Evolutionary conservation across 2,888 invertebrate genomes (phyloP).

Genomic region (Exocentrus adspersus): DNA sequence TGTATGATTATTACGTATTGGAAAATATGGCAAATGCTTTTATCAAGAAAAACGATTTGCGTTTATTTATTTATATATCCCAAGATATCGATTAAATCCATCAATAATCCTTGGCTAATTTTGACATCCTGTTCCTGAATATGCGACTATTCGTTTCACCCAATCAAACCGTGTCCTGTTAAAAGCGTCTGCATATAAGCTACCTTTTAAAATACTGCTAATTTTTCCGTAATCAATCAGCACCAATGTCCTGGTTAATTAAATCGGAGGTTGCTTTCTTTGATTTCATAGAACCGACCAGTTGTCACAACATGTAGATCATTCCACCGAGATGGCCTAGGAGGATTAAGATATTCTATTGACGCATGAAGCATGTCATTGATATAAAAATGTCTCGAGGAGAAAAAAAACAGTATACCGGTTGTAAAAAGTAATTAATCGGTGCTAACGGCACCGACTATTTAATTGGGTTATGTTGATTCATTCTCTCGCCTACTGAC

Average conservation of each 20-base stretch:
- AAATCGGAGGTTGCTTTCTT: conserved; percentile 16
- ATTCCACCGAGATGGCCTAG: conserved; percentile 30
- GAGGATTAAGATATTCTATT: conserved; percentile 10
- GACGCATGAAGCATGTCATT: conserved; percentile 20
- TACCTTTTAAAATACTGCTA: conserved; percentile 25
- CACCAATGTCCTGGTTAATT: conserved; percentile 35
- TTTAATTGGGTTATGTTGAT: too few species aligned
- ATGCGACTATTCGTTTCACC: conserved; percentile 11
- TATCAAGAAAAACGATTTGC: conserved; percentile 7
- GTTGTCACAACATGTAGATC: conserved; percentile 15
- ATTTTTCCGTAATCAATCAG: conserved; percentile 36
- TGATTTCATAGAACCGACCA: conserved; percentile 6
- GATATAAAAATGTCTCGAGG: conserved; percentile 5
- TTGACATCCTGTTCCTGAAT: conserved; percentile 33
- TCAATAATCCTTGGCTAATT: conserved; percentile 29
- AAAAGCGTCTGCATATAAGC: background rate
- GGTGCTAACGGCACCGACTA: too few species aligned
- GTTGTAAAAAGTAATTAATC: too few species aligned
- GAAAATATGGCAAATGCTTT: background rate
- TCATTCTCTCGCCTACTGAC: too few species aligned
- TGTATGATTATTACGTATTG: background rate
- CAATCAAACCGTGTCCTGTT: background rate
- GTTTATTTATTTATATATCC: background rate
- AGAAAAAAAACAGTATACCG: too few species aligned
- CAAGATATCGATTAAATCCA: conserved; percentile 7